Percentiles rank a stretch among this genome's conserved stretches.
phyloP scores from a whole-genome alignment of 1,140 invertebrate genomes.

The Bombus haemorrhoidalis region DNA sequence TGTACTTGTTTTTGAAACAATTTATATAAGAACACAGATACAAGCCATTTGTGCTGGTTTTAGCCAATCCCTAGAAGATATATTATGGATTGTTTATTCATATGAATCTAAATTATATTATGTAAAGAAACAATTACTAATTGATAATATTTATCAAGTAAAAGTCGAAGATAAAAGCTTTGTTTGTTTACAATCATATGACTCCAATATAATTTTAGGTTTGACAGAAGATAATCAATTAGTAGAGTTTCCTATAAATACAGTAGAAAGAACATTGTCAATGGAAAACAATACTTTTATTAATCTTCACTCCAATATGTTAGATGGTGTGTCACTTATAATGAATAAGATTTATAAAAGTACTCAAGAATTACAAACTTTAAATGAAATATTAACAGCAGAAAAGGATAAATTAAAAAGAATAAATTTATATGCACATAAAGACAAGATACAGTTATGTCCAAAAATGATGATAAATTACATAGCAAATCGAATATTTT shows the following conservation, averaged over 20 bases:
- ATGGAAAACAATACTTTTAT: slow-evolving; percentile 42
- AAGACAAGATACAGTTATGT: slow-evolving; percentile 55
- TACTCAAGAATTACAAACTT: slow-evolving; percentile 52
- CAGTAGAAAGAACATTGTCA: slow-evolving; percentile 44
- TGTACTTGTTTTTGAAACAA: slow-evolving; percentile 63
- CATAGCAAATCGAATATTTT: slow-evolving; percentile 54
- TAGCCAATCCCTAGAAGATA: slow-evolving; percentile 40
- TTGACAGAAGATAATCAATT: slow-evolving; percentile 59
- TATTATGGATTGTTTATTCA: slow-evolving; percentile 70
- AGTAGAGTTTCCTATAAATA: slow-evolving; percentile 49
- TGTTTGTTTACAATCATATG: slow-evolving; percentile 59
- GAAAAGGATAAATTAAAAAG: slow-evolving; percentile 67
- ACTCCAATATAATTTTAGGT: slow-evolving; percentile 58
- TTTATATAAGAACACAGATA: slow-evolving; percentile 58
- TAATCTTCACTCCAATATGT: slow-evolving; percentile 67
- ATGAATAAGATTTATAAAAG: slow-evolving; percentile 71
- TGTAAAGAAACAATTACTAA: slow-evolving; percentile 52
- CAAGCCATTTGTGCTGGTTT: slow-evolving; percentile 62
- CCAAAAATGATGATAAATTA: slow-evolving; percentile 67
- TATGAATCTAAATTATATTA: slow-evolving; percentile 65
- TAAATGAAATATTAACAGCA: slow-evolving; percentile 52
- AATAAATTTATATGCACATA: slow-evolving; percentile 75
- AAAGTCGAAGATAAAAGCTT: slow-evolving; percentile 56
- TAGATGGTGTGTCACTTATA: slow-evolving; percentile 60
- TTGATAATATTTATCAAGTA: slow-evolving; percentile 35